Percentiles rank a stretch among this genome's conserved stretches.
phyloP scores from a whole-genome alignment of 2,797 vertebrate genomes.

The Gastrophryne carolinensis region DNA sequence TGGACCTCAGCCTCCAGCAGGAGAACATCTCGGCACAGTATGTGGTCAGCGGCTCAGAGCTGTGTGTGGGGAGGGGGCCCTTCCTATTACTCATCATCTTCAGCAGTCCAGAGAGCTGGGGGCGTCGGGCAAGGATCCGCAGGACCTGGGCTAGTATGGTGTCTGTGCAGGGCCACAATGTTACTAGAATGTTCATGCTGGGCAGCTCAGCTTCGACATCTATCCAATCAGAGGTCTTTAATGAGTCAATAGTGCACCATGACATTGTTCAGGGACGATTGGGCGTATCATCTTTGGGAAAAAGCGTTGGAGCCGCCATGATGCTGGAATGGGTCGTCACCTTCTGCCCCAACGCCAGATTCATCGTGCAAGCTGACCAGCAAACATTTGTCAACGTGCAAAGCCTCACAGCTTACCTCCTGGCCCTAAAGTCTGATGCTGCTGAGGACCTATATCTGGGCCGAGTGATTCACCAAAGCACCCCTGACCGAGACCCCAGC shows the following conservation, averaged over 20 bases:
- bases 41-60: slow-evolving; percentile 59
- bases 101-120: slow-evolving; percentile 74
- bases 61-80: slow-evolving; percentile 71
- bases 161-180: slow-evolving; percentile 50
- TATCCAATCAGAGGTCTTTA: slow-evolving; percentile 65
- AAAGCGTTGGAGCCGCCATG: slow-evolving; percentile 70
- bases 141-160: slow-evolving; percentile 84
- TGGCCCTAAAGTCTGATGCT: slow-evolving; percentile 73
- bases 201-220: slow-evolving; percentile 61
- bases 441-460: slow-evolving; percentile 83
- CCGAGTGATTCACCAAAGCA: slow-evolving; percentile 74
- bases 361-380: slow-evolving; percentile 79
- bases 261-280: slow-evolving; percentile 75
- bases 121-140: slow-evolving; percentile 74
- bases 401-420: slow-evolving; percentile 75
- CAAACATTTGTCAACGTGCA: slow-evolving; percentile 77
- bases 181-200: slow-evolving; percentile 70
- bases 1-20: slow-evolving; percentile 69
- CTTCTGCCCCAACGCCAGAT: slow-evolving; percentile 81
- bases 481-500: slow-evolving; percentile 72
- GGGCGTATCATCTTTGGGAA: slow-evolving; percentile 65
- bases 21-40: slow-evolving; percentile 75
- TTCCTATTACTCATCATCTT: slow-evolving; percentile 82
- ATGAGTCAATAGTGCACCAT: slow-evolving; percentile 62
- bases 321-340: slow-evolving; percentile 80